Evolutionary conservation across 2,113 vertebrate genomes (phyloP).

Genomic region (Labeo catla): DNA sequence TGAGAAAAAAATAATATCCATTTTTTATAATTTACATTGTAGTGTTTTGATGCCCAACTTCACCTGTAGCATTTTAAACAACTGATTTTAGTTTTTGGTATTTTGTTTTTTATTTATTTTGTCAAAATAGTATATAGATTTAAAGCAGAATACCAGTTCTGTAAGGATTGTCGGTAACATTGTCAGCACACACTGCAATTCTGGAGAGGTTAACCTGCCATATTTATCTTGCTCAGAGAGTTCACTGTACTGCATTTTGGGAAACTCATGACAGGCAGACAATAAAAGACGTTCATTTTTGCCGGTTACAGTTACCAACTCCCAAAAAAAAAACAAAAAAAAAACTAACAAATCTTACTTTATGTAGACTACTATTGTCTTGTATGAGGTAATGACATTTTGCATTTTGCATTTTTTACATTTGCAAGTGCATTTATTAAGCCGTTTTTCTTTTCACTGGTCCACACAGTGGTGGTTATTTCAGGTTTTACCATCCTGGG

Average conservation of each 20-base stretch:
- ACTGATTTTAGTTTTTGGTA: no score
- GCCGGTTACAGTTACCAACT: background rate
- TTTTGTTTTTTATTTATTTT: no score
- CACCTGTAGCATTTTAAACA: no score
- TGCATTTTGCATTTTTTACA: background rate
- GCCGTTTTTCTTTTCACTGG: background rate
- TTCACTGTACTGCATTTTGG: constrained; percentile 12
- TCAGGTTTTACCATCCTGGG: background rate
- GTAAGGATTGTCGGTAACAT: background rate
- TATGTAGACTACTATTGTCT: background rate
- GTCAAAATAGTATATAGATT: no score
- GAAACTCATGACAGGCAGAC: constrained; percentile 1
- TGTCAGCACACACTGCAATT: background rate
- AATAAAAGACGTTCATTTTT: constrained; percentile 1
- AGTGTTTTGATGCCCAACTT: no score
- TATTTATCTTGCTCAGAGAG: background rate
- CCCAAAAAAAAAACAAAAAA: background rate
- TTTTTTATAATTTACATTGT: no score
- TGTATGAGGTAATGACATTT: background rate
- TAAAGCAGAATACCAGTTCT: no score
- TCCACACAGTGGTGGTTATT: background rate
- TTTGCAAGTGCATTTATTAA: background rate
- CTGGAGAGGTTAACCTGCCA: background rate
- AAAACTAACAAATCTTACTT: background rate
- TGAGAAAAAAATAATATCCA: no score